Percentiles rank a stretch among this genome's conserved stretches.
Evolutionary conservation across 2,113 vertebrate genomes (phyloP).

Genomic region (Scatophagus argus): DNA sequence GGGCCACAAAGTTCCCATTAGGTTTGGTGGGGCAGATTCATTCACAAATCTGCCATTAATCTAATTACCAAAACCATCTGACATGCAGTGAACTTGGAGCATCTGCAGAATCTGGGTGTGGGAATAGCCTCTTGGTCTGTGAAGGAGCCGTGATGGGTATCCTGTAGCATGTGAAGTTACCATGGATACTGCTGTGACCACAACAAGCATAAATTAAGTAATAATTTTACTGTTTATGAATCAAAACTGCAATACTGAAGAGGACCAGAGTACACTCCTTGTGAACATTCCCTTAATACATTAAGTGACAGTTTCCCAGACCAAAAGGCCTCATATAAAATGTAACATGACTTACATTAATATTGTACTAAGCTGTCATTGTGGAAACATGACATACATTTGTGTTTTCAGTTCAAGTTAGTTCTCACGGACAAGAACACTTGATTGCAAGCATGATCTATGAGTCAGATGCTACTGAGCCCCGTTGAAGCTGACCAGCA

Average conservation of each 20-base stretch:
- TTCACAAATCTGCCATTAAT: neutral
- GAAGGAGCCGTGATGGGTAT: too few species aligned
- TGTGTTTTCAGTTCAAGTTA: constrained; percentile 40
- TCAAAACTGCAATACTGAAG: neutral
- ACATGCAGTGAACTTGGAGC: neutral
- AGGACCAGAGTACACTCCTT: neutral
- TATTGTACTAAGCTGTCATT: constrained; percentile 15
- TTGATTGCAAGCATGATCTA: constrained; percentile 62
- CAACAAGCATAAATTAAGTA: neutral
- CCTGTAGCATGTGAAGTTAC: neutral
- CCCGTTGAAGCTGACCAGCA: constrained; percentile 74
- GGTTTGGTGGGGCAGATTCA: neutral
- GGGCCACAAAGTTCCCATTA: neutral
- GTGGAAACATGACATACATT: constrained; percentile 22
- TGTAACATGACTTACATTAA: neutral
- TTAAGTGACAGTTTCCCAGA: constrained; percentile 5
- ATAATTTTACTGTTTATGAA: neutral
- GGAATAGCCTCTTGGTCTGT: neutral
- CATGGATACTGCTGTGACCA: neutral
- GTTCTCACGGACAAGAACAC: constrained; percentile 32
- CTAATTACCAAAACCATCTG: neutral
- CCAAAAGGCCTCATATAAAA: neutral
- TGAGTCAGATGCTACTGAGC: constrained; percentile 65
- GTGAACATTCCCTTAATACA: neutral
- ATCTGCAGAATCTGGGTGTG: neutral